phyloP scores from a whole-genome alignment of 2,888 invertebrate species.

The Pollenia amentaria region DNA sequence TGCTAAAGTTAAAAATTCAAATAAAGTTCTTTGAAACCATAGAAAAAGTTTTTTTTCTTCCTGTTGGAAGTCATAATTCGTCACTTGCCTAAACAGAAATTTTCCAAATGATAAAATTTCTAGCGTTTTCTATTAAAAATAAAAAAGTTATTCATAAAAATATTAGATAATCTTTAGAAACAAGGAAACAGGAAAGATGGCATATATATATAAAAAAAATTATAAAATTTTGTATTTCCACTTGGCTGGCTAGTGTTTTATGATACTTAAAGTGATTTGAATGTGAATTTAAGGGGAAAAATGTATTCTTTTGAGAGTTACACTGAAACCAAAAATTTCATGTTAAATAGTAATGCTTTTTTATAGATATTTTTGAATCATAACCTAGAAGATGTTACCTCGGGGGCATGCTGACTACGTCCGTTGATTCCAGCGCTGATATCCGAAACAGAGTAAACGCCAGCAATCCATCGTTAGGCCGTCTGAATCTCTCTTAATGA shows the following conservation, averaged over 20 bases:
- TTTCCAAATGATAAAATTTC: conserved; percentile 37
- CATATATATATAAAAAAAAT: not conserved
- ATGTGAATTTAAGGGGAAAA: no score
- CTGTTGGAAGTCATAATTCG: conserved; percentile 26
- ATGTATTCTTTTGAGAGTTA: no score
- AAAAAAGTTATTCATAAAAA: not conserved
- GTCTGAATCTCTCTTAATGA: no score
- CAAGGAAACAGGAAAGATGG: not conserved
- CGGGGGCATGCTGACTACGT: no score
- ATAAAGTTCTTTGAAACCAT: not conserved
- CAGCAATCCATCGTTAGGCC: no score
- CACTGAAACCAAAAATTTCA: no score
- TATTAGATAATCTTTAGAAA: not conserved
- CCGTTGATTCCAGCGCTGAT: no score
- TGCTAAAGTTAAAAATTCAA: conserved; percentile 13
- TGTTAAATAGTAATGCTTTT: no score
- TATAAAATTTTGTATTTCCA: not conserved
- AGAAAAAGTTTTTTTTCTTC: not conserved
- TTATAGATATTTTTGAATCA: no score
- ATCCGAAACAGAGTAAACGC: no score
- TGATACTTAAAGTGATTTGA: not conserved
- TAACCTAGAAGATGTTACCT: no score
- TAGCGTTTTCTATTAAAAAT: not conserved
- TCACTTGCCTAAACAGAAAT: conserved; percentile 8
- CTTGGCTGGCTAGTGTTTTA: not conserved